Percentiles rank a stretch among this genome's conserved stretches.
These are phyloP conservation scores for Cirrhinus molitorella DNA, from an alignment of 2,797 vertebrate genomes.

Conservation along the genomic window DNA sequence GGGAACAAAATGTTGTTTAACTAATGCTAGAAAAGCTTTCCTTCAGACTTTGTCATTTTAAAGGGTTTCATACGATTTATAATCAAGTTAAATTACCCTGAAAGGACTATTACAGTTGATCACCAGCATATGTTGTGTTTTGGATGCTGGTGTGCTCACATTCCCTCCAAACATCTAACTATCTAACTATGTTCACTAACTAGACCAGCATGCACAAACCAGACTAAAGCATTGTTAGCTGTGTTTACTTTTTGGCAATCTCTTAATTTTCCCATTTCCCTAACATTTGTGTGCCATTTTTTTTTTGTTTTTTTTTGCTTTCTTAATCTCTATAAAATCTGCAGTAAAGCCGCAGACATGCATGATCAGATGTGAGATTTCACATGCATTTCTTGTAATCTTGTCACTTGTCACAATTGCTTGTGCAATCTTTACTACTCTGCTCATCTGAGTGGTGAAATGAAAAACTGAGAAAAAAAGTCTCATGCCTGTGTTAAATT, in stretches of 20 bases:
- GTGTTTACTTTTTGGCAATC: not conserved
- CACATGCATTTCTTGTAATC: not conserved
- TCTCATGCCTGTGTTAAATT: not conserved
- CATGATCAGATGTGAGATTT: not conserved
- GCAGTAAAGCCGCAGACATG: not conserved
- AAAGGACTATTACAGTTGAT: not conserved
- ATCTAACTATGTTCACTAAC: not conserved
- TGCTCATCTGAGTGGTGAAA: not conserved
- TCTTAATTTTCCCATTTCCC: not conserved
- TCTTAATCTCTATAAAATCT: not conserved
- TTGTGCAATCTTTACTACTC: not conserved
- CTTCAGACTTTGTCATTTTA: not conserved
- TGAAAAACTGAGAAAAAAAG: not conserved
- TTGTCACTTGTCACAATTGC: not conserved
- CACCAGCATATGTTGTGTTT: not conserved
- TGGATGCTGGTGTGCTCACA: not conserved
- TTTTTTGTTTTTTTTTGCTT: not conserved
- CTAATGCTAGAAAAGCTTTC: not conserved
- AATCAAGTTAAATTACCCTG: not conserved
- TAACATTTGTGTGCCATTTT: not conserved
- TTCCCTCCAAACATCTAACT: not conserved
- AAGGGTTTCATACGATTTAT: not conserved
- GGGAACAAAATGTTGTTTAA: not conserved
- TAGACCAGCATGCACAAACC: not conserved
- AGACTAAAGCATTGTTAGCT: not conserved